These are phyloP conservation scores for Trachemys scripta DNA, from an alignment of 2,113 vertebrate genomes.

Conservation along the genomic window DNA sequence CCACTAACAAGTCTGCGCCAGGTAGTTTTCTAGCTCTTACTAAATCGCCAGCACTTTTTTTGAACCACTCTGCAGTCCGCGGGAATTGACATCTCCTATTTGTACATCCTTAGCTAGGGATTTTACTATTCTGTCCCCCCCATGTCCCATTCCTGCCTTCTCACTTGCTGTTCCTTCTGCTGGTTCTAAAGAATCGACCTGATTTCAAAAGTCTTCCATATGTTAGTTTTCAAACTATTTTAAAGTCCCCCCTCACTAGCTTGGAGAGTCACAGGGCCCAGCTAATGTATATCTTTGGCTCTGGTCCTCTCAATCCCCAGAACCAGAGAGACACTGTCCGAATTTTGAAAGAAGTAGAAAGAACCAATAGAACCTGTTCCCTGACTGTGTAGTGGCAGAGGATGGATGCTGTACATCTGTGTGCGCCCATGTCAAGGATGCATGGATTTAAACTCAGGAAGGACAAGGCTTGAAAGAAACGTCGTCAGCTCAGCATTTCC, in stretches of 20 bases:
- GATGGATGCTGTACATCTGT: not conserved
- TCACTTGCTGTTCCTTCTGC: not conserved
- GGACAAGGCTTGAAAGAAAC: conserved; percentile 25
- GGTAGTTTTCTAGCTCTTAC: too few species aligned
- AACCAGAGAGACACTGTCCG: not conserved
- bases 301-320: conserved; percentile 21
- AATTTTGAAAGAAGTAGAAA: not conserved
- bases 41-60: too few species aligned
- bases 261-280: not conserved
- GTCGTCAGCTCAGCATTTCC: not conserved
- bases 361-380: conserved; percentile 7
- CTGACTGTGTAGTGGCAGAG: conserved; percentile 22
- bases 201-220: not conserved
- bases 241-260: not conserved
- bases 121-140: too few species aligned
- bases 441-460: conserved; percentile 52
- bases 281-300: not conserved
- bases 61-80: too few species aligned
- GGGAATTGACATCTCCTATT: too few species aligned
- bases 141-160: not conserved
- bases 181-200: not conserved
- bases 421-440: conserved; percentile 45
- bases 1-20: too few species aligned
- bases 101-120: too few species aligned
- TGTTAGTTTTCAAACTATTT: not conserved